Evolutionary conservation across 2,888 invertebrate species (phyloP).

Genomic region (Cephus nigrinus): DNA sequence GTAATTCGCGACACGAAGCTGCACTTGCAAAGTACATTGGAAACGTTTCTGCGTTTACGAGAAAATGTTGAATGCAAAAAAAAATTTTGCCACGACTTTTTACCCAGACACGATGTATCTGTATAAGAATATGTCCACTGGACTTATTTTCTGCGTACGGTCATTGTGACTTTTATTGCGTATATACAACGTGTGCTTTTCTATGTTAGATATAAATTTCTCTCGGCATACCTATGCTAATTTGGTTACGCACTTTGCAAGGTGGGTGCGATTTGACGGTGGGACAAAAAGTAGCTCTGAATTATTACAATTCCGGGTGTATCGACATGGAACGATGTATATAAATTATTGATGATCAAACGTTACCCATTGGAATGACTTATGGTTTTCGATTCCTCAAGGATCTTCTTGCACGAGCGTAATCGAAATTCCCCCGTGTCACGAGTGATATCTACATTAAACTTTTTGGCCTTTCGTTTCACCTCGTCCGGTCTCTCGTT

Average conservation of each 20-base stretch:
- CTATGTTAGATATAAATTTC: not conserved
- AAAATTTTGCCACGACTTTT: too few species aligned
- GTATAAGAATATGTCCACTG: not conserved
- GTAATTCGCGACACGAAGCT: not conserved
- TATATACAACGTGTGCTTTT: not conserved
- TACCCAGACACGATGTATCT: not conserved
- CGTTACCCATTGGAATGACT: not conserved
- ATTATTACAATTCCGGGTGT: not conserved
- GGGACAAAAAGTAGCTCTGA: not conserved
- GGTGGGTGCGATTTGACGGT: not conserved
- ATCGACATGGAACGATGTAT: not conserved
- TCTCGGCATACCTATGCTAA: not conserved
- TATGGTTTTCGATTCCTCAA: not conserved
- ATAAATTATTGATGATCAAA: constrained; percentile 4
- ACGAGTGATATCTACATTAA: not conserved
- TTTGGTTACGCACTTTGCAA: not conserved
- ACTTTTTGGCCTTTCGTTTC: not conserved
- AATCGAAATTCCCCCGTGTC: not conserved
- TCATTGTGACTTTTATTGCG: not conserved
- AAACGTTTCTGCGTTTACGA: too few species aligned
- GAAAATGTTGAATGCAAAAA: too few species aligned
- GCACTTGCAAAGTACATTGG: too few species aligned
- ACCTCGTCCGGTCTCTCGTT: not conserved
- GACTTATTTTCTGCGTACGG: not conserved
- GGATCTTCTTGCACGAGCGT: not conserved